Conservation (phyloP, 2,888 invertebrate species). For the Nesidiocoris tenuis region DNA sequence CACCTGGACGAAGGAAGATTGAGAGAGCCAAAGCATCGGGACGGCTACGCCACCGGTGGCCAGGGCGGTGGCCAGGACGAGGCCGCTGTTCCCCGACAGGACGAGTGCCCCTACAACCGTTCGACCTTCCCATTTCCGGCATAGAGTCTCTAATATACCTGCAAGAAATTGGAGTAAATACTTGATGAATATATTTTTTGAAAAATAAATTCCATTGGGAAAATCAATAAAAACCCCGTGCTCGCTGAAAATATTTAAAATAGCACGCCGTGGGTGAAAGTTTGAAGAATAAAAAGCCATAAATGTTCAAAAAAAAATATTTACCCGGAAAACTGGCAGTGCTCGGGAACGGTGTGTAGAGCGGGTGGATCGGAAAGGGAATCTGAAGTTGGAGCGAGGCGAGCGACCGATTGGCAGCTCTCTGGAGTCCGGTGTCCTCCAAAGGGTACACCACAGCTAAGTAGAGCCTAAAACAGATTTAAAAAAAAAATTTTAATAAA, state of each 20-base stretch:
- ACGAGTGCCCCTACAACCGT: slow-evolving; percentile 31
- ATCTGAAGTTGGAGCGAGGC: slow-evolving; percentile 33
- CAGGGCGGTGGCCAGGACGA: slow-evolving; percentile 41
- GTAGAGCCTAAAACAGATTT: slow-evolving; percentile 40
- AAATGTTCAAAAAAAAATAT: not conserved
- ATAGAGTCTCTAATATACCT: slow-evolving; percentile 36
- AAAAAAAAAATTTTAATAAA: too few relatives aligned
- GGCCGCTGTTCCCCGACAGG: slow-evolving; percentile 26
- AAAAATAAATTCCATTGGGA: not conserved
- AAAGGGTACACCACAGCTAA: slow-evolving; percentile 45
- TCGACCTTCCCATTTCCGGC: slow-evolving; percentile 40
- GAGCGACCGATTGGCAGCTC: slow-evolving; percentile 42
- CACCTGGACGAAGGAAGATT: slow-evolving; percentile 44
- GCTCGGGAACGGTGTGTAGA: slow-evolving; percentile 35
- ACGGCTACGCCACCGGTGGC: slow-evolving; percentile 38
- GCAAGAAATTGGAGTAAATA: not conserved
- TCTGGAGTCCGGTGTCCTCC: slow-evolving; percentile 42
- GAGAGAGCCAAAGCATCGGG: slow-evolving; percentile 44
- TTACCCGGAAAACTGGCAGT: slow-evolving; percentile 33
- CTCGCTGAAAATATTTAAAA: not conserved
- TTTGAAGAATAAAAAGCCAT: not conserved
- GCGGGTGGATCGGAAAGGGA: slow-evolving; percentile 35
- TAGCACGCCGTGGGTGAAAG: not conserved
- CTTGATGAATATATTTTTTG: not conserved
- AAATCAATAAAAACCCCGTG: not conserved